These are phyloP conservation scores for Noctua janthina DNA, from an alignment of 2,888 invertebrate species.

Conservation along the genomic window DNA sequence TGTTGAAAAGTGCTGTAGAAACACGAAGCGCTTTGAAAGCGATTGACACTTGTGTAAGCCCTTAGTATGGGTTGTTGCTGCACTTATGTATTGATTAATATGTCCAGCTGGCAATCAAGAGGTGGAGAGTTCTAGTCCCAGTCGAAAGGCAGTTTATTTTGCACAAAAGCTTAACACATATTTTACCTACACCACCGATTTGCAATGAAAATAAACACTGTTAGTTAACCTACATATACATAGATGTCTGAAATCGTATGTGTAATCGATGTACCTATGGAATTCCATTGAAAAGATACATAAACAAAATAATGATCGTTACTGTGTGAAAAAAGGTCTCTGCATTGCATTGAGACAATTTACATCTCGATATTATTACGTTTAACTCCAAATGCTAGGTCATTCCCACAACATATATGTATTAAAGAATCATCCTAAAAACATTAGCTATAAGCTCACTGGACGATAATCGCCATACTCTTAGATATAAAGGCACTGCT, in stretches of 20 bases:
- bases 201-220: too few relatives aligned
- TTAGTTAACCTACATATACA: neutral
- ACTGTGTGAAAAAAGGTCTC: constrained; percentile 9
- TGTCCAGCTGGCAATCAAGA: too few relatives aligned
- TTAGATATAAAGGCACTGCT: neutral
- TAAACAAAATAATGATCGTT: constrained; percentile 2
- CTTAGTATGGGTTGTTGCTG: too few relatives aligned
- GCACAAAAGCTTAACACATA: too few relatives aligned
- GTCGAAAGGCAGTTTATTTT: neutral
- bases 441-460: constrained; percentile 33
- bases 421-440: constrained; percentile 45
- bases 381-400: constrained; percentile 41
- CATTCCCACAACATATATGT: constrained; percentile 38
- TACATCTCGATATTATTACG: constrained; percentile 11
- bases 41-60: too few relatives aligned
- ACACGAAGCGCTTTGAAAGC: too few relatives aligned
- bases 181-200: too few relatives aligned
- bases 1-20: too few relatives aligned
- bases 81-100: too few relatives aligned
- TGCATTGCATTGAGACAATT: neutral
- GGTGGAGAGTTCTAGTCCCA: neutral
- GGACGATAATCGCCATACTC: constrained; percentile 22
- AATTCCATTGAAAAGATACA: neutral
- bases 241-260: neutral
- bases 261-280: neutral